phyloP scores from a whole-genome alignment of 2,797 vertebrate genomes.

The Moxostoma hubbsi region DNA sequence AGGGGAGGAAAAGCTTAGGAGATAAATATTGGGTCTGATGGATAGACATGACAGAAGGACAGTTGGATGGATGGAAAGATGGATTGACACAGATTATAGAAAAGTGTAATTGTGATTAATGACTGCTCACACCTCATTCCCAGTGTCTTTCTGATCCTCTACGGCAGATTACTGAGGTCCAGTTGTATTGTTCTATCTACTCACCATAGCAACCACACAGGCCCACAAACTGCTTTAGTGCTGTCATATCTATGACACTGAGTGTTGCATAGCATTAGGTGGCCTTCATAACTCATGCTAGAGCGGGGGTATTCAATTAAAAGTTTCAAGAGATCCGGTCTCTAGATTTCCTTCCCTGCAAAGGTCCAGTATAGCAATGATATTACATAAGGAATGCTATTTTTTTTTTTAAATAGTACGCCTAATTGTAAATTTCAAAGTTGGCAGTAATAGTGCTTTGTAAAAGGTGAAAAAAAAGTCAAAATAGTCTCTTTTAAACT shows the following conservation, averaged over 20 bases:
- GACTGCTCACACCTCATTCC: constrained; percentile 34
- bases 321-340: too few species aligned
- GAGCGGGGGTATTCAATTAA: neutral
- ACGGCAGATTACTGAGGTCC: constrained; percentile 25
- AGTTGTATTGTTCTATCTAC: constrained; percentile 14
- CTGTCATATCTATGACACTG: constrained; percentile 9
- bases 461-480: too few species aligned
- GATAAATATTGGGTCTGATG: constrained; percentile 3
- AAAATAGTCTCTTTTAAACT: too few species aligned
- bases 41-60: neutral
- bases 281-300: constrained; percentile 34
- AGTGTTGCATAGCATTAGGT: constrained; percentile 35
- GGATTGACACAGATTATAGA: neutral
- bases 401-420: too few species aligned
- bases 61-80: constrained; percentile 29
- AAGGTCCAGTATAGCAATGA: too few species aligned
- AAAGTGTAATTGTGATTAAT: constrained; percentile 57
- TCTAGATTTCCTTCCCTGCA: too few species aligned
- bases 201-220: constrained; percentile 24
- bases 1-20: constrained; percentile 14
- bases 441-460: too few species aligned
- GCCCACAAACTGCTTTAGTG: neutral
- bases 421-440: too few species aligned
- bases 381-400: too few species aligned
- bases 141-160: constrained; percentile 21